Evolutionary conservation across 2,113 vertebrate species (phyloP), one percentile per base, ranked within the genome.

Genomic region (Embiotoca jacksoni): DNA sequence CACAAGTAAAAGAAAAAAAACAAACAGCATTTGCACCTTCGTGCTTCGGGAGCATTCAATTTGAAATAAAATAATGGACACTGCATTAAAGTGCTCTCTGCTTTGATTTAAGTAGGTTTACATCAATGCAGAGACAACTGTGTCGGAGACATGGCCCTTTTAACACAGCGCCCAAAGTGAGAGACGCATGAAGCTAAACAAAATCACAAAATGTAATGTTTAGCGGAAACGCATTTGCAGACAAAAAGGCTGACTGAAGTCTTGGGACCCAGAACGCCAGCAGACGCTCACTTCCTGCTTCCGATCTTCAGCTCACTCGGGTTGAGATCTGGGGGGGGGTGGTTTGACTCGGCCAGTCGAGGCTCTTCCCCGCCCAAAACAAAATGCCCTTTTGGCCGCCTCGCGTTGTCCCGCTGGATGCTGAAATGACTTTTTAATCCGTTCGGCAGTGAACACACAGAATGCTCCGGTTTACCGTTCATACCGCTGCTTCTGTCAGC

Each of bases 401-500:
- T 7, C 23, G 49, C n/a, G 14, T 14, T 52, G 49, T 5, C 14
- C 49, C 14, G 49, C 14, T 52, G 6, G n/a, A n/a, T 52, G 49
- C 49, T n/a, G 49, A 52, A n/a, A 16, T 52, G 49, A 23, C 15
- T 52, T 23, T n/a, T 56, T 69, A 30, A 69, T 56, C 9, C 52
- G 10, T 55, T 56, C 32, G 52, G 44, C 66, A 56, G 37, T 35
- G 53, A 69, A 39, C 66, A 46, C 30, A 13, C 35, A 67, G 36
- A 39, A 33, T 11, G 66, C 41, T 70, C 31, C 16, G 9, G 65
- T 32, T 8, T 23, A 56, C 66, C 68, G 37, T 59, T 9, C 68
- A 71, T 58, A 39, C 44, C 1, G 55, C 36, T 36, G 46, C 54
- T 58, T 58, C 67, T 36, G 16, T 58, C 54, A 70, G 67, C 41